Base-by-base conservation (phyloP, 2,797 vertebrate species). In the Sylvia borin region DNA sequence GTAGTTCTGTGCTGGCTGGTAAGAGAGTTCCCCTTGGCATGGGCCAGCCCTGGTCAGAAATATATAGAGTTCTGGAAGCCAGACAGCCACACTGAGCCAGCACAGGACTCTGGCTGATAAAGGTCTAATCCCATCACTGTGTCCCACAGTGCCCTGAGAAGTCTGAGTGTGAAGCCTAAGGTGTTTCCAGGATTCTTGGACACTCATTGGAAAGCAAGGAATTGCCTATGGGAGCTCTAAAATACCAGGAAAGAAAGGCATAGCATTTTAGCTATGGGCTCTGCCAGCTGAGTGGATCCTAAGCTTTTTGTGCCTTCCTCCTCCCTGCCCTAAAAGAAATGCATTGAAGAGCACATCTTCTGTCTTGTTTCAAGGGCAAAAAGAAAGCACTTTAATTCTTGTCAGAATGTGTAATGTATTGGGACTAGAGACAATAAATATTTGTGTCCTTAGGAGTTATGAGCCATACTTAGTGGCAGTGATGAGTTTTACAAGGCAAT, bases 401-500 rank as follows among this genome's bases (percentile, higher is more conserved):
- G 43, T 75, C 27, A 77, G 47, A 91, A 77, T 26, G 48, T 31
- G 50, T 38, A 73, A 67, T 42, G 18, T 82, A 14, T 8, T 66
- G 54, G 38, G 34, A 53, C 48, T 73, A 60, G 45, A 80, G 42
- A 79, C 11, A 64, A 40, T 34, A 88, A 83, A 51, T 86, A 64
- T 78, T 88, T 94, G 27, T 55, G 58, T 72, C n/a, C n/a, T 68
- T 81, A 42, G 43, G 61, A 72, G 26, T 54, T 90, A 38, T 14
- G 78, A 91, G 13, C 43, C 8, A 7, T 62, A 18, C 50, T 83
- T 72, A 31, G 40, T 53, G 71, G 14, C n/a, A 66, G 43, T 70
- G 73, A 75, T 58, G 34, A 88, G 17, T 78, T 86, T 88, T 93
- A 75, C 16, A 81, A 78, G 68, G 31, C 48, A 81, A 36, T 36